Percentiles rank a stretch among this genome's conserved stretches.
Conservation (phyloP, 2,113 vertebrate species). For the Boleophthalmus pectinirostris region DNA sequence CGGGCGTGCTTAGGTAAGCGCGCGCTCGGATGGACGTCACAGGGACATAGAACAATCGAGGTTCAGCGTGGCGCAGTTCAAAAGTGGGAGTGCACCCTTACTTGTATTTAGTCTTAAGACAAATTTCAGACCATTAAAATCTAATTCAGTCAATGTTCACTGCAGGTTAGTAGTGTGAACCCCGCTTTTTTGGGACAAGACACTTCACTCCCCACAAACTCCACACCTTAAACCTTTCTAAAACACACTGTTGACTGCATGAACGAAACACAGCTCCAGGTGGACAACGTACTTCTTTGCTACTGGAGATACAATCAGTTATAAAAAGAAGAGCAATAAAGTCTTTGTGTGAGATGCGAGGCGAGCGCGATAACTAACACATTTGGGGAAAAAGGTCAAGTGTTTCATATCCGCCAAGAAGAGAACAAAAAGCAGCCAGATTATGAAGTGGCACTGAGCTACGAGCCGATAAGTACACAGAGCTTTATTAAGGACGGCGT, state of each 20-base stretch:
- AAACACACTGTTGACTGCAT: background rate
- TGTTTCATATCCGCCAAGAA: conserved; percentile 4
- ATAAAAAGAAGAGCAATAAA: conserved; percentile 3
- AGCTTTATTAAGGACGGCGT: conserved; percentile 21
- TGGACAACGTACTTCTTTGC: background rate
- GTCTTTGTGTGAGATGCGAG: conserved; percentile 8
- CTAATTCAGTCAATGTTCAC: too few relatives aligned
- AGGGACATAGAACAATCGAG: too few relatives aligned
- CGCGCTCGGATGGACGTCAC: too few relatives aligned
- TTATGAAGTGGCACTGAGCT: conserved; percentile 2
- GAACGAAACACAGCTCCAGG: background rate
- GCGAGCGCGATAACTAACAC: conserved; percentile 2
- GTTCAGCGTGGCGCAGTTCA: too few relatives aligned
- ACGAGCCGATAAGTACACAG: conserved; percentile 12
- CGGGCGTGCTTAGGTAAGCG: too few relatives aligned
- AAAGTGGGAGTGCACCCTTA: too few relatives aligned
- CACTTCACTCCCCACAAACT: background rate
- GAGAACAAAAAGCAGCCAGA: background rate
- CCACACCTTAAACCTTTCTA: background rate
- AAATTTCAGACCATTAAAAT: too few relatives aligned
- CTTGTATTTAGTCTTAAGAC: too few relatives aligned
- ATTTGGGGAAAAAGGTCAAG: conserved; percentile 7
- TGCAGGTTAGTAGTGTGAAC: background rate
- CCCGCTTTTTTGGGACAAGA: background rate
- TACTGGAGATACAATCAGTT: background rate